Percentiles rank a stretch among this genome's conserved stretches.
Evolutionary conservation across 1,140 invertebrate genomes (phyloP).

Genomic region (Pseudomyrmex flavicornis): DNA sequence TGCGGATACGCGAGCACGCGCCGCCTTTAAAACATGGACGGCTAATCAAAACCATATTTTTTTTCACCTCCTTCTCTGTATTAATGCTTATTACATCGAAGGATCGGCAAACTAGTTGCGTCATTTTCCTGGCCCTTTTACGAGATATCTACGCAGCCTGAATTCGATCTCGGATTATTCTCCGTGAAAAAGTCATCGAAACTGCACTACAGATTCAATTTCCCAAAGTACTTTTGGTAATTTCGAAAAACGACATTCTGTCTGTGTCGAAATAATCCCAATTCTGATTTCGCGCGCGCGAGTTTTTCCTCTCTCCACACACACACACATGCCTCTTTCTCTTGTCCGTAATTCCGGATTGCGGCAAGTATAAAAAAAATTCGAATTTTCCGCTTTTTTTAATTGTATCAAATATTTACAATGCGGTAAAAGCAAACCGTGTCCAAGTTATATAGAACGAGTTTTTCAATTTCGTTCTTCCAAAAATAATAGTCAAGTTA

Average conservation of each 20-base stretch:
- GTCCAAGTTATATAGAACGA: conserved; percentile 34
- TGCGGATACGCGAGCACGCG: not conserved
- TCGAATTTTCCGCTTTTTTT: conserved; percentile 33
- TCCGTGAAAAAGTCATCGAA: not conserved
- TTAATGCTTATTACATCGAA: not conserved
- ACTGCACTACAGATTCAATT: not conserved
- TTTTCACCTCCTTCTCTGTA: not conserved
- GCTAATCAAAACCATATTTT: not conserved
- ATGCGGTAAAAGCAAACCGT: conserved; percentile 31
- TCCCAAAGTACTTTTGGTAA: conserved; percentile 17
- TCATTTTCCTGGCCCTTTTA: not conserved
- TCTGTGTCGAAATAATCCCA: not conserved
- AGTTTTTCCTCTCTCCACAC: not conserved
- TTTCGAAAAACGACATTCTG: not conserved
- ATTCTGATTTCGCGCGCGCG: not conserved
- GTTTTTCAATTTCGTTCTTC: conserved; percentile 30
- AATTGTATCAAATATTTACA: conserved; percentile 57
- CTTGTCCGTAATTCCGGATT: not conserved
- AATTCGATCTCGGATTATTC: not conserved
- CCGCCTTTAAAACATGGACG: not conserved
- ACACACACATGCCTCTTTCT: too few relatives aligned
- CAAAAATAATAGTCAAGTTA: conserved; percentile 55
- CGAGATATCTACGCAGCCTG: not conserved
- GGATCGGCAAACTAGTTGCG: not conserved
- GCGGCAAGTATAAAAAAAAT: not conserved